These are phyloP conservation scores for Menura novaehollandiae DNA, from an alignment of 2,113 vertebrate species.

Conservation along the genomic window DNA sequence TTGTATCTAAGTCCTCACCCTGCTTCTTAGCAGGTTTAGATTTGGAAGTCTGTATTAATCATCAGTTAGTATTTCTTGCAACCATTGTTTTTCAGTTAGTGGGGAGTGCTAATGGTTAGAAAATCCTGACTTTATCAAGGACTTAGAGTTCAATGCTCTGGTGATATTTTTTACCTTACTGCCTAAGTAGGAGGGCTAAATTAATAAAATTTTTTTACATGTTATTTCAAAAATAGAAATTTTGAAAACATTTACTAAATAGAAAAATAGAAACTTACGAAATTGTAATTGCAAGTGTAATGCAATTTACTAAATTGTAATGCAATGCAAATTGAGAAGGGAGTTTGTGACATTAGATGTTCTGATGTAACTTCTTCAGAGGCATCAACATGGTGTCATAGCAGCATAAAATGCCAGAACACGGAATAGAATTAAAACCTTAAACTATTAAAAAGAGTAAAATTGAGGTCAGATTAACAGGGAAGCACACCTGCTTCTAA, in stretches of 20 bases:
- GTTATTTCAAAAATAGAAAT: background rate
- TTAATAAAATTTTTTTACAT: background rate
- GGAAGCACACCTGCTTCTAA: background rate
- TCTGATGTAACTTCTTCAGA: background rate
- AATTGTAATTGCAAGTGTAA: background rate
- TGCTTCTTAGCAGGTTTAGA: background rate
- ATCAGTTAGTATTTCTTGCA: background rate
- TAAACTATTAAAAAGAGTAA: background rate
- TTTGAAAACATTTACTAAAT: background rate
- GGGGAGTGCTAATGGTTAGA: background rate
- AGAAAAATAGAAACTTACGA: background rate
- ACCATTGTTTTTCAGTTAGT: background rate
- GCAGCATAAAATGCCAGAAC: background rate
- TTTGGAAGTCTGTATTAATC: background rate
- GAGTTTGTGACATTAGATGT: background rate
- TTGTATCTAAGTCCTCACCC: background rate
- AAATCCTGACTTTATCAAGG: background rate
- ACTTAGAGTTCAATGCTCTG: background rate
- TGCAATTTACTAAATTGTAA: background rate
- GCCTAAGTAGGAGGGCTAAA: background rate
- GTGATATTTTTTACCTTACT: background rate
- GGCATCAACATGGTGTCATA: too few species aligned
- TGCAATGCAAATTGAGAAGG: background rate
- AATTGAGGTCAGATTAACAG: background rate
- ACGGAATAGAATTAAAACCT: background rate